phyloP scores from a whole-genome alignment of 1,140 invertebrate species.

The Nebria ingens region DNA sequence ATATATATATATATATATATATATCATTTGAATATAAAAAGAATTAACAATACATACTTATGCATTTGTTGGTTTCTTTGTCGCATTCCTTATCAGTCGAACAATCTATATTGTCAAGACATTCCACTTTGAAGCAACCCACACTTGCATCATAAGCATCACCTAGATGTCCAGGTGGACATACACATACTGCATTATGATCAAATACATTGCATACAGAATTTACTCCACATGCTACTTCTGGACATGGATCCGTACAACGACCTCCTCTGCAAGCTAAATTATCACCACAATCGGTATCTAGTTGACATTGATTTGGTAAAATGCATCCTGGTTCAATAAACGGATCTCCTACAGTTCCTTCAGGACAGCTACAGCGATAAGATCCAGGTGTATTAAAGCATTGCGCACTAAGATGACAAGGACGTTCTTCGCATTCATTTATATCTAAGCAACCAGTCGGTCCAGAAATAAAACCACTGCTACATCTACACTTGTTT shows the following conservation, averaged over 20 bases:
- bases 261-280: conserved; percentile 59
- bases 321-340: conserved; percentile 55
- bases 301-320: conserved; percentile 56
- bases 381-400: conserved; percentile 70
- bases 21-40: conserved; percentile 8
- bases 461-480: conserved; percentile 56
- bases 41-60: conserved; percentile 55
- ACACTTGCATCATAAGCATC: conserved; percentile 60
- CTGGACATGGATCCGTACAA: conserved; percentile 65
- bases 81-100: conserved; percentile 64
- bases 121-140: conserved; percentile 78
- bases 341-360: conserved; percentile 69
- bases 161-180: conserved; percentile 67
- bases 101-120: conserved; percentile 64
- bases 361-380: conserved; percentile 63
- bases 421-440: conserved; percentile 69
- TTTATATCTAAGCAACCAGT: conserved; percentile 66
- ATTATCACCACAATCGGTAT: conserved; percentile 58
- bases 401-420: conserved; percentile 68
- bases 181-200: conserved; percentile 58
- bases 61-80: conserved; percentile 61
- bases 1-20: conserved; percentile 15
- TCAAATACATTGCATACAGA: conserved; percentile 60
- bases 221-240: conserved; percentile 56
- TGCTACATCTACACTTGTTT: conserved; percentile 65